phyloP scores from a whole-genome alignment of 2,888 invertebrate species.

The Hecatera dysodea region DNA sequence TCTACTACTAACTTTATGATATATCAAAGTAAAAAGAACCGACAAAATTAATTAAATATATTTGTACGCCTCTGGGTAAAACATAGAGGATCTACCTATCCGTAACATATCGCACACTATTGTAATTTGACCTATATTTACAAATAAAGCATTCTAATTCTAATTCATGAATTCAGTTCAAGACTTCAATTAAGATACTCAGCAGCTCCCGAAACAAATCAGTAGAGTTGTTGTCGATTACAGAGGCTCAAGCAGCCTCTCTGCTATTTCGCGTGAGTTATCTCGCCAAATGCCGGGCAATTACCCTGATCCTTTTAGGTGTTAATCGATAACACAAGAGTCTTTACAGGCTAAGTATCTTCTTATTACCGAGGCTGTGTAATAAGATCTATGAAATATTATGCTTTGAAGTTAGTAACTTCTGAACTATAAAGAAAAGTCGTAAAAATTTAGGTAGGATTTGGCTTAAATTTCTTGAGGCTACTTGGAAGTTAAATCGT shows the following conservation, averaged over 20 bases:
- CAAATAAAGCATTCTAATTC: too few relatives aligned
- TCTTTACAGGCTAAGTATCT: constrained; percentile 44
- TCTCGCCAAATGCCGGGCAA: constrained; percentile 53
- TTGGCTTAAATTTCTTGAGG: constrained; percentile 1
- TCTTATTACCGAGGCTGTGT: constrained; percentile 34
- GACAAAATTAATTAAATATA: too few relatives aligned
- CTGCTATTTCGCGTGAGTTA: constrained; percentile 47
- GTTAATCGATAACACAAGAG: constrained; percentile 57
- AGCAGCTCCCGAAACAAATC: constrained; percentile 33
- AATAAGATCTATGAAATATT: not conserved
- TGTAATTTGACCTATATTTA: too few relatives aligned
- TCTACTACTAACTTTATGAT: too few relatives aligned
- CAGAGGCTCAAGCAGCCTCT: constrained; percentile 22
- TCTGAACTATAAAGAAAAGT: constrained; percentile 14
- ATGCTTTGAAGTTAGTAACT: constrained; percentile 1
- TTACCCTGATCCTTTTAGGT: constrained; percentile 62
- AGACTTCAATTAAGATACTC: constrained; percentile 16
- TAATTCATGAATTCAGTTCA: too few relatives aligned
- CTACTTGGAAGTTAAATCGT: constrained; percentile 9
- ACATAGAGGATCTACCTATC: too few relatives aligned
- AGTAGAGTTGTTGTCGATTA: constrained; percentile 42
- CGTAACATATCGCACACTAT: too few relatives aligned
- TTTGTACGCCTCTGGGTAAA: too few relatives aligned
- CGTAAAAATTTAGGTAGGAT: constrained; percentile 8
- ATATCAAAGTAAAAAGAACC: too few relatives aligned